Conservation (phyloP, 2,113 vertebrate genomes). For the Boleophthalmus pectinirostris region DNA sequence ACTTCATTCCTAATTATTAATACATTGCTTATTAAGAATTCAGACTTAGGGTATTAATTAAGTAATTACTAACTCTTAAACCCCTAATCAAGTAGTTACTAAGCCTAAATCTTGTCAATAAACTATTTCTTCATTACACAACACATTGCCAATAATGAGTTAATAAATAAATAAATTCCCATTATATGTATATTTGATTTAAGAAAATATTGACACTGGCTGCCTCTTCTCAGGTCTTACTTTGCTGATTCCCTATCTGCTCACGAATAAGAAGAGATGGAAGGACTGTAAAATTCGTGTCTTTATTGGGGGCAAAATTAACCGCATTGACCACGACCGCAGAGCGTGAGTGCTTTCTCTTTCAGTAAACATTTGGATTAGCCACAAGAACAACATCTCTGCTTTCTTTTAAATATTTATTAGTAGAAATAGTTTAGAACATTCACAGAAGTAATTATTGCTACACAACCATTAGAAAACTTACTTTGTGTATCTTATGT, state of each 20-base stretch:
- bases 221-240: constrained; percentile 82
- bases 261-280: constrained; percentile 90
- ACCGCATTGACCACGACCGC: constrained; percentile 97
- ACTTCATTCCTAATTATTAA: too few relatives aligned
- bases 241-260: constrained; percentile 92
- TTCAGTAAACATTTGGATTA: neutral
- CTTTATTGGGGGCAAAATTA: constrained; percentile 87
- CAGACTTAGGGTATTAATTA: too few relatives aligned
- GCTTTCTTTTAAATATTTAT: neutral
- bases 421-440: neutral
- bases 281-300: constrained; percentile 81
- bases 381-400: neutral
- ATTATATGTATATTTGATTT: too few relatives aligned
- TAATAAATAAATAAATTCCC: too few relatives aligned
- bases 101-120: too few relatives aligned
- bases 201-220: neutral
- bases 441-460: neutral
- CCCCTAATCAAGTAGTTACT: too few relatives aligned
- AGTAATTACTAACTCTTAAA: too few relatives aligned
- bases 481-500: too few relatives aligned
- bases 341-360: constrained; percentile 85
- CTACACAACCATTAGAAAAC: neutral
- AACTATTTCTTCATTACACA: too few relatives aligned
- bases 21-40: too few relatives aligned
- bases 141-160: too few relatives aligned